Conservation (phyloP, 2,888 invertebrate genomes). For the Lepidocyrtoides sp. region DNA sequence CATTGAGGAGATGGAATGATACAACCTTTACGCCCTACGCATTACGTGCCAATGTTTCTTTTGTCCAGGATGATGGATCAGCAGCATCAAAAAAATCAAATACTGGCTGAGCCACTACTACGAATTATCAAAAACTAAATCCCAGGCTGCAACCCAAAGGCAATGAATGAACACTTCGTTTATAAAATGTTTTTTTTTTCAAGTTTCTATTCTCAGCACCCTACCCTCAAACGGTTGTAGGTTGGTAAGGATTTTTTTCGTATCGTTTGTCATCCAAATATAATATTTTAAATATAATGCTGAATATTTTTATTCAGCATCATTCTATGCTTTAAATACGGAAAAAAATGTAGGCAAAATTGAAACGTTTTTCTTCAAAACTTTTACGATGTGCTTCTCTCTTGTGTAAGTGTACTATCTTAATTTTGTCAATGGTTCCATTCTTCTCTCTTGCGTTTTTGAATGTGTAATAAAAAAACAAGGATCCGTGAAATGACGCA, state of each 20-base stretch:
- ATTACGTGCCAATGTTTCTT: slow-evolving; percentile 52
- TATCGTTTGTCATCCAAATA: too few species aligned
- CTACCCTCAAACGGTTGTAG: too few species aligned
- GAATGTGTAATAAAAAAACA: slow-evolving; percentile 42
- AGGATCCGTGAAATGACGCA: slow-evolving; percentile 78
- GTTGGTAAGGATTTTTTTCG: too few species aligned
- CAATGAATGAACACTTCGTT: too few species aligned
- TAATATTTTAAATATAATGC: too few species aligned
- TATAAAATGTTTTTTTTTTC: too few species aligned
- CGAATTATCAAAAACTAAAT: too few species aligned
- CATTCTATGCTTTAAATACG: too few species aligned
- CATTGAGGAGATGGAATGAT: neutral
- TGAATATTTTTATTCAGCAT: too few species aligned
- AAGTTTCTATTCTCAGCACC: neutral
- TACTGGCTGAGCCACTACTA: too few species aligned
- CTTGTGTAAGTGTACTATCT: neutral
- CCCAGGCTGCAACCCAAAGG: too few species aligned
- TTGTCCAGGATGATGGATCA: slow-evolving; percentile 74
- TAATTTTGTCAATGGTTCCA: slow-evolving; percentile 35
- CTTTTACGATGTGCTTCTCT: neutral
- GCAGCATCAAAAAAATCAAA: slow-evolving; percentile 5
- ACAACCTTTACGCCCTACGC: slow-evolving; percentile 40
- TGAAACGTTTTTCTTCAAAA: neutral
- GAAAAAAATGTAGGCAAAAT: too few species aligned
- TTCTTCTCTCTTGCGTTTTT: neutral